These are phyloP conservation scores for Microchrysa polita DNA, from an alignment of 2,888 invertebrate genomes.

Conservation along the genomic window DNA sequence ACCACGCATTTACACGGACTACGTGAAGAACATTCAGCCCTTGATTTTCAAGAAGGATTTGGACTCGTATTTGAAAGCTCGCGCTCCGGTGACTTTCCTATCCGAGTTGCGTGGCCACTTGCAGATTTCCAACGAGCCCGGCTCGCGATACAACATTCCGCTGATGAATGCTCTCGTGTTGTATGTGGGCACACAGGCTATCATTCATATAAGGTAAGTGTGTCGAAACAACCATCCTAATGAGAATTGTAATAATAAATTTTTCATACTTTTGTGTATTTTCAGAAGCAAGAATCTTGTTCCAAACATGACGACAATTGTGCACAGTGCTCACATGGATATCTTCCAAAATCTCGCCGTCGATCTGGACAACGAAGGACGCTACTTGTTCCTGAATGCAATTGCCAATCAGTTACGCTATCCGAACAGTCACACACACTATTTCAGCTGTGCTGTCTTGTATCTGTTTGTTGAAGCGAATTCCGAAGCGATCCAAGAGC, in stretches of 20 bases:
- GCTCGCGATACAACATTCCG: slow-evolving; percentile 93
- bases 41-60: slow-evolving; percentile 92
- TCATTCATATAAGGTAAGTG: slow-evolving; percentile 75
- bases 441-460: slow-evolving; percentile 97
- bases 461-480: slow-evolving; percentile 98
- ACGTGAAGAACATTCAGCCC: slow-evolving; percentile 86
- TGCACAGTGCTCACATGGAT: slow-evolving; percentile 99
- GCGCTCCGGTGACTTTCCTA: slow-evolving; percentile 94
- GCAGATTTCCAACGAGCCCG: slow-evolving; percentile 88
- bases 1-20: slow-evolving; percentile 90
- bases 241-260: not conserved
- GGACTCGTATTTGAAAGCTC: slow-evolving; percentile 94
- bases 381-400: slow-evolving; percentile 95
- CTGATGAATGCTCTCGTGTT: slow-evolving; percentile 97
- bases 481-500: slow-evolving; percentile 97
- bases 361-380: slow-evolving; percentile 96
- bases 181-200: slow-evolving; percentile 98
- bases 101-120: slow-evolving; percentile 91
- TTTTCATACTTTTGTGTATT: slow-evolving; percentile 10
- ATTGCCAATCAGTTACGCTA: slow-evolving; percentile 98
- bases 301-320: slow-evolving; percentile 97
- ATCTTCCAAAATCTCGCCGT: slow-evolving; percentile 99
- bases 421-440: slow-evolving; percentile 99
- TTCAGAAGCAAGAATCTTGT: slow-evolving; percentile 85
- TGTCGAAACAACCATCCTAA: not conserved